Base-by-base conservation (phyloP, 2,888 invertebrate genomes). In the Thelaira solivaga region DNA sequence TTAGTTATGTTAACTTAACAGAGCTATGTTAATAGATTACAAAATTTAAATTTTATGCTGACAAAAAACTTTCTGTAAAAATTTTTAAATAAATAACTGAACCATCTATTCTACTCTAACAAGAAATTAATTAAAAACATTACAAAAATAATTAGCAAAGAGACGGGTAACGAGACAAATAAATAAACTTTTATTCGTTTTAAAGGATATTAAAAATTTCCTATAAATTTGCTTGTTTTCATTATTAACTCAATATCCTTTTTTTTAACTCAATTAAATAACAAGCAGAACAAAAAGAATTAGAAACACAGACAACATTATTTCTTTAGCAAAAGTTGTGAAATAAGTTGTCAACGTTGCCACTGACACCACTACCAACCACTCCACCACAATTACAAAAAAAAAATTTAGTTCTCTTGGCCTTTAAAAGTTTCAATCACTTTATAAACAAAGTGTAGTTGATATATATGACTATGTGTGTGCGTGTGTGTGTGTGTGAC, bases 201-300 rank as follows among this genome's bases (percentile, higher is more conserved):
- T n/a, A 20, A 49, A 49, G 68, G 75, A 75, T 75, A 75, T 69
- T 69, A 47, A 55, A 69, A 62, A 69, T 69, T 69, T 75, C 75
- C 75, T 64, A 53, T 11, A 51, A 18, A 71, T 71, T 43, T 71
- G 51, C 61, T 51, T 26, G 31, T 51, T 67, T 34, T 34, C 13
- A 61, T 39, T 41, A 69, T 51, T n/a, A n/a, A n/a, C 18, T 24
- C 1, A 31, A 22, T 51, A 61, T 61, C 39, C 22, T 34, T 64
- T 62, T n/a, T n/a, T 73, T 68, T 73, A 68, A 73, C 68, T 68
- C 73, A 77, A 77, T 73, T 77, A 68, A 73, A 68, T 68, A 55
- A 61, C 24, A 61, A 53, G 65, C 29, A 62, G 49, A 45, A 36
- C 34, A 10, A 49, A 18, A 49, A 13, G 26, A 20, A 29, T n/a